Conservation (phyloP, 30 jellyfish, hydroid and myxozoan genomes). For the Cassiopea andromeda region DNA sequence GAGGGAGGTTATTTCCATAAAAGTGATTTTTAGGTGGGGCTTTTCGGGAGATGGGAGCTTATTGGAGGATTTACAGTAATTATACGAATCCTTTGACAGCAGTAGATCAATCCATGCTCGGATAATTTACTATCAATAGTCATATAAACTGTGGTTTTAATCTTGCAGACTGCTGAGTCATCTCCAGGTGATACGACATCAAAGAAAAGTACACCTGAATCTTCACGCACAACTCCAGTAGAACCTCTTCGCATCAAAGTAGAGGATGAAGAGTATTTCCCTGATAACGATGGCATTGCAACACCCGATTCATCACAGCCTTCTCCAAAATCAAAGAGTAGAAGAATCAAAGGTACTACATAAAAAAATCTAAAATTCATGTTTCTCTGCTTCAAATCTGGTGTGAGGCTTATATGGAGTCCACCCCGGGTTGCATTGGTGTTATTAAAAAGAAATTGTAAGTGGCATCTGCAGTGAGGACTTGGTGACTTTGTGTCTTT, state of each 20-base stretch:
- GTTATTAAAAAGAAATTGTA: no score
- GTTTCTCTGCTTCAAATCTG: neutral
- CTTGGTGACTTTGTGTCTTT: no score
- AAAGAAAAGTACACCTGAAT: slow-evolving; percentile 45
- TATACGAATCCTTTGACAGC: no score
- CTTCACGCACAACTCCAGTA: slow-evolving; percentile 35
- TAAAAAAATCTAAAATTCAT: neutral
- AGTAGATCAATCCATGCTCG: no score
- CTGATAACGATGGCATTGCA: slow-evolving; percentile 61
- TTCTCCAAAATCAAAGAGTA: slow-evolving; percentile 39
- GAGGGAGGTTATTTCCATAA: no score
- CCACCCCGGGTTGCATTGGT: no score
- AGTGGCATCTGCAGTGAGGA: no score
- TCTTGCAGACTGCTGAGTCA: slow-evolving; percentile 27
- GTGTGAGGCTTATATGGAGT: no score
- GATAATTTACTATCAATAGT: no score
- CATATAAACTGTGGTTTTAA: neutral
- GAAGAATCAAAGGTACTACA: slow-evolving; percentile 36
- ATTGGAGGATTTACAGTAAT: no score
- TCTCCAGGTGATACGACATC: slow-evolving; percentile 46
- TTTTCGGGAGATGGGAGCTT: no score
- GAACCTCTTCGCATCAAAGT: slow-evolving; percentile 69
- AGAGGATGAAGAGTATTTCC: slow-evolving; percentile 66
- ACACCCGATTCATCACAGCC: slow-evolving; percentile 72
- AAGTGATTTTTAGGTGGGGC: no score